phyloP scores from a whole-genome alignment of 37 sponge, comb jelly and placozoan genomes.

The Amphimedon queenslandica region DNA sequence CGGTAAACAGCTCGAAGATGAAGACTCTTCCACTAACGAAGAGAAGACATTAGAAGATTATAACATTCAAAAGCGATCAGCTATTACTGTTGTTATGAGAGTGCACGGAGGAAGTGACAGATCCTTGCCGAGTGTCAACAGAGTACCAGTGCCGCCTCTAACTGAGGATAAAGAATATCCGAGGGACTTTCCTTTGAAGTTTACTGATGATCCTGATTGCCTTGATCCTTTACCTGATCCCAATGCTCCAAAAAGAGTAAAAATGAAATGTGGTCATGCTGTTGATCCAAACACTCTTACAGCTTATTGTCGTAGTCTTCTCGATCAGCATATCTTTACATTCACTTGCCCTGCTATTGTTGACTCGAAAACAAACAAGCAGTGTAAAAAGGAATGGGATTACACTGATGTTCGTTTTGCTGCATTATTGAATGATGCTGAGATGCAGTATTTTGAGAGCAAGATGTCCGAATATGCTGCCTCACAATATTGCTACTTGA shows the following conservation, averaged over 20 bases:
- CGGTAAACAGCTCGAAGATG: slow-evolving; percentile 43
- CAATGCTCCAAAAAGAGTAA: slow-evolving; percentile 10
- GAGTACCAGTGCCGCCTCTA: slow-evolving; percentile 21
- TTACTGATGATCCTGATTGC: slow-evolving; percentile 25
- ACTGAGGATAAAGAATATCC: slow-evolving; percentile 10
- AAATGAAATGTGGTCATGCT: slow-evolving; percentile 53
- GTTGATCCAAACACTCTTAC: slow-evolving; percentile 47
- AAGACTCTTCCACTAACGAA: background rate
- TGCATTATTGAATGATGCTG: slow-evolving; percentile 43
- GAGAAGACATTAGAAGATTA: slow-evolving; percentile 27
- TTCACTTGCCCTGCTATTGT: slow-evolving; percentile 53
- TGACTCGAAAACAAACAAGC: slow-evolving; percentile 1
- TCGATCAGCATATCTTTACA: slow-evolving; percentile 19
- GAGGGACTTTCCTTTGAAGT: slow-evolving; percentile 1
- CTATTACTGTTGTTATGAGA: slow-evolving; percentile 39
- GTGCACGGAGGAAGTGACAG: slow-evolving; percentile 29
- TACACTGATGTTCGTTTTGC: slow-evolving; percentile 38
- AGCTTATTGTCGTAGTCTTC: slow-evolving; percentile 41
- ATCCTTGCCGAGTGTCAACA: background rate
- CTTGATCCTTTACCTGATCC: background rate
- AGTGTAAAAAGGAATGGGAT: slow-evolving; percentile 39
- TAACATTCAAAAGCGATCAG: slow-evolving; percentile 40
- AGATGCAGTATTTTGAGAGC: slow-evolving; percentile 31
- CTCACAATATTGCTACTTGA: slow-evolving; percentile 25
- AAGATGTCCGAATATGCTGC: slow-evolving; percentile 61